Conservation (phyloP, 1,140 invertebrate species). For the Battus philenor region DNA sequence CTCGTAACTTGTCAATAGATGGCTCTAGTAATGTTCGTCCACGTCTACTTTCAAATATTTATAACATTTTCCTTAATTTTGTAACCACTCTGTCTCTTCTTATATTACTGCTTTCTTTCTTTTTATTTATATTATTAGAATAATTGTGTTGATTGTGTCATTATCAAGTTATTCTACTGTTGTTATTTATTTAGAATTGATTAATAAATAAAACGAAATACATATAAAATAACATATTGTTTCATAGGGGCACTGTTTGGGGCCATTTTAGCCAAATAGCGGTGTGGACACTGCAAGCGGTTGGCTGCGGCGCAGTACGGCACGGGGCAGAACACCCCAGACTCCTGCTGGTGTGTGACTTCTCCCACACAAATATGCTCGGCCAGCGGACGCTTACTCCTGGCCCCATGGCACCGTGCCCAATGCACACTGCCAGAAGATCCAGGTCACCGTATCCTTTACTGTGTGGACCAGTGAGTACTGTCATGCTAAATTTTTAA, state of each 20-base stretch:
- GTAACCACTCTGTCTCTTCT: too few species aligned
- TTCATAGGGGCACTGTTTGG: slow-evolving; percentile 41
- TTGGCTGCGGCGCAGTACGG: slow-evolving; percentile 51
- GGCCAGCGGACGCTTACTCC: slow-evolving; percentile 47
- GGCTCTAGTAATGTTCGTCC: too few species aligned
- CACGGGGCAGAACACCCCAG: slow-evolving; percentile 36
- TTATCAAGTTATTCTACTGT: too few species aligned
- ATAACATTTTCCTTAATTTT: too few species aligned
- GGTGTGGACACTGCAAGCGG: slow-evolving; percentile 48
- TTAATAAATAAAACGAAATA: too few species aligned
- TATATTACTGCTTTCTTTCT: too few species aligned
- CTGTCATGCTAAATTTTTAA: not conserved
- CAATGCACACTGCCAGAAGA: slow-evolving; percentile 32
- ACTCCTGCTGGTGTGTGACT: slow-evolving; percentile 57
- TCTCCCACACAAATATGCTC: slow-evolving; percentile 68
- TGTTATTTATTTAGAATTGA: too few species aligned
- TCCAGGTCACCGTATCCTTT: slow-evolving; percentile 37
- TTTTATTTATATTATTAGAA: too few species aligned
- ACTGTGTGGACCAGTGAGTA: slow-evolving; percentile 44
- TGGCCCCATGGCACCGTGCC: slow-evolving; percentile 39
- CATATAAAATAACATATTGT: too few species aligned
- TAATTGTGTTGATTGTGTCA: too few species aligned
- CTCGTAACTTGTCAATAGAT: too few species aligned
- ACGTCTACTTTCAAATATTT: too few species aligned
- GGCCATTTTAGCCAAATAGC: slow-evolving; percentile 62